These are phyloP conservation scores for Azorinus chamasolen DNA, from an alignment of 2,888 invertebrate species.

Conservation along the genomic window DNA sequence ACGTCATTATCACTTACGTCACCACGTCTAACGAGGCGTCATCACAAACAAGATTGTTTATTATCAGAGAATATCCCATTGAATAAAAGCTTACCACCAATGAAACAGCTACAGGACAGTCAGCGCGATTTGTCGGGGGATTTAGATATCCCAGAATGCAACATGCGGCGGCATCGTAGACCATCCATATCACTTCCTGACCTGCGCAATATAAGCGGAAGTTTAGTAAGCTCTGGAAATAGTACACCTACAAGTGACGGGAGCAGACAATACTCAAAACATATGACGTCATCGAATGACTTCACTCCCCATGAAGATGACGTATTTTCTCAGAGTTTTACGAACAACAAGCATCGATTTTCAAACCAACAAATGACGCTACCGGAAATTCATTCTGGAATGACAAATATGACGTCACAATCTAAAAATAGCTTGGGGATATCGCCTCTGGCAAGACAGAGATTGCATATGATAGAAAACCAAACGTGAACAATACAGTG, in stretches of 20 bases:
- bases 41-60: slow-evolving; percentile 59
- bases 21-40: slow-evolving; percentile 51
- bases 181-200: slow-evolving; percentile 77
- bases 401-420: slow-evolving; percentile 17
- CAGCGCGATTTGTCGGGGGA: background rate
- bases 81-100: slow-evolving; percentile 17
- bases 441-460: slow-evolving; percentile 32
- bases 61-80: slow-evolving; percentile 9
- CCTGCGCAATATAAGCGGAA: slow-evolving; percentile 68
- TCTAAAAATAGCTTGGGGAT: slow-evolving; percentile 23
- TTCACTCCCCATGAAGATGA: slow-evolving; percentile 35
- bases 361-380: slow-evolving; percentile 37
- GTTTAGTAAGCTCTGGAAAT: slow-evolving; percentile 69
- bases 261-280: background rate
- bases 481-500: too few relatives aligned
- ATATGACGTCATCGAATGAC: slow-evolving; percentile 9
- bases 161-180: slow-evolving; percentile 50
- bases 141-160: slow-evolving; percentile 24
- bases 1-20: slow-evolving; percentile 55
- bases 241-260: slow-evolving; percentile 53
- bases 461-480: background rate
- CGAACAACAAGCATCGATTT: slow-evolving; percentile 13
- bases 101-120: background rate
- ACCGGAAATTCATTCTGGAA: slow-evolving; percentile 42
- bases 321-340: slow-evolving; percentile 55